Conservation (phyloP, 2,888 invertebrate genomes). For the Pachliopta kotzebuea region DNA sequence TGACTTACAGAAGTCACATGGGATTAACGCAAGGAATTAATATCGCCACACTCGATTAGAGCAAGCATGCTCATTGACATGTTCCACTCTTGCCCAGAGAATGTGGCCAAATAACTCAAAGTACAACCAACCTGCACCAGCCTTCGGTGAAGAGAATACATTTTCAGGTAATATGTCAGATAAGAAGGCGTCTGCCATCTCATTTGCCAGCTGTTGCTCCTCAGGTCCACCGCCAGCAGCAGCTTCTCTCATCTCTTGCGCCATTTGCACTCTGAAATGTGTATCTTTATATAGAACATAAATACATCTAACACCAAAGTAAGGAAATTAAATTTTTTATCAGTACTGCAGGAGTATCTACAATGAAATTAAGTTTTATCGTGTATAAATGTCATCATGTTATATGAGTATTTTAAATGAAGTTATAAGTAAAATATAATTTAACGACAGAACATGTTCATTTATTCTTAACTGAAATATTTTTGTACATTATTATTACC, state of each 20-base stretch:
- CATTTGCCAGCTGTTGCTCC: slow-evolving; percentile 96
- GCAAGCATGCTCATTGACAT: slow-evolving; percentile 57
- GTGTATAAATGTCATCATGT: slow-evolving; percentile 69
- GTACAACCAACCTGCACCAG: slow-evolving; percentile 82
- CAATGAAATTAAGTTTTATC: slow-evolving; percentile 52
- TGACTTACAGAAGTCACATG: slow-evolving; percentile 66
- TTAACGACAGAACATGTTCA: background rate
- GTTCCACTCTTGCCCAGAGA: slow-evolving; percentile 77
- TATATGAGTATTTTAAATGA: background rate
- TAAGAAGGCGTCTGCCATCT: slow-evolving; percentile 98
- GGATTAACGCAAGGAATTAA: slow-evolving; percentile 74
- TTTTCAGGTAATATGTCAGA: slow-evolving; percentile 97
- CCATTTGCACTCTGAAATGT: slow-evolving; percentile 91
- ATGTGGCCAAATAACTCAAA: slow-evolving; percentile 51
- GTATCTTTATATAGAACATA: slow-evolving; percentile 6
- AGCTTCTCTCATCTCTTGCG: slow-evolving; percentile 98
- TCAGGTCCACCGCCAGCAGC: slow-evolving; percentile 90
- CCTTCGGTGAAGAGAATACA: slow-evolving; percentile 97
- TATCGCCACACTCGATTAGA: slow-evolving; percentile 78
- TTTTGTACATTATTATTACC: slow-evolving; percentile 47
- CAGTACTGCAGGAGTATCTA: slow-evolving; percentile 76
- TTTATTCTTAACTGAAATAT: no score
- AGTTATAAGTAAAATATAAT: background rate
- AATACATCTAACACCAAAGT: background rate
- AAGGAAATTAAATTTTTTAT: slow-evolving; percentile 31